Base-by-base conservation (phyloP, 1,140 invertebrate species). In the Drosophila takahashii region DNA sequence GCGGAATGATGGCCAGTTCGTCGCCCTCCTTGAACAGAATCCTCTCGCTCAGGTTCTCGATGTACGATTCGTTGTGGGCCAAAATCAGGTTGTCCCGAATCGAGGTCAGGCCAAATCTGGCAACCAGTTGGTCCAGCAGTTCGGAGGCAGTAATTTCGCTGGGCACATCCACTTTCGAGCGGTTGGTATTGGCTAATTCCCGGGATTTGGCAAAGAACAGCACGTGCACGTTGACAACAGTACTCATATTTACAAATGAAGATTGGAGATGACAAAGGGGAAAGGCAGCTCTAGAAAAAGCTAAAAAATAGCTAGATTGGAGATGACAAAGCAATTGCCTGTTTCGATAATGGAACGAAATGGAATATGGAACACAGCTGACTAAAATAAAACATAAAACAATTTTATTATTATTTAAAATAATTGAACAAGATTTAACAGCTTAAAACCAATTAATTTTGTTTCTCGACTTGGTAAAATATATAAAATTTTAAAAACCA, bases 141-240 rank as follows among this genome's bases (percentile, higher is more conserved):
- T 95, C 86, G 9, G 83, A 51, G 65, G 90, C 60, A 61, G 93
- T 94, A 22, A 93, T 92, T 52, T 95, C 91, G 18, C 91, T 74
- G 2, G 93, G 87, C 15, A 97, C 64, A 27, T 65, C 56, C 69
- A 96, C 89, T 15, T 76, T 91, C 22, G 93, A 92, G 77, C 95
- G 93, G 44, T 92, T 93, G 34, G 93, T 90, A 57, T 96, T 96
- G 61, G 94, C 93, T 61, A 98, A 91, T 92, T 98, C 97, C 89
- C 95, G 95, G 56, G 97, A 96, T 94, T 96, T 96, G 11, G 97
- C 97, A 93, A 98, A 98, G 93, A 98, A 97, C 73, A 98, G 92
- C 45, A 98, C 78, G 92, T 94, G 95, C 45, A 97, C 94, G 48
- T 92, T 92, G 5, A 94, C 92, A 51, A 58, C 26, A 6, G 56